phyloP scores from a whole-genome alignment of 2,113 vertebrate genomes.

The Pipa parva region DNA sequence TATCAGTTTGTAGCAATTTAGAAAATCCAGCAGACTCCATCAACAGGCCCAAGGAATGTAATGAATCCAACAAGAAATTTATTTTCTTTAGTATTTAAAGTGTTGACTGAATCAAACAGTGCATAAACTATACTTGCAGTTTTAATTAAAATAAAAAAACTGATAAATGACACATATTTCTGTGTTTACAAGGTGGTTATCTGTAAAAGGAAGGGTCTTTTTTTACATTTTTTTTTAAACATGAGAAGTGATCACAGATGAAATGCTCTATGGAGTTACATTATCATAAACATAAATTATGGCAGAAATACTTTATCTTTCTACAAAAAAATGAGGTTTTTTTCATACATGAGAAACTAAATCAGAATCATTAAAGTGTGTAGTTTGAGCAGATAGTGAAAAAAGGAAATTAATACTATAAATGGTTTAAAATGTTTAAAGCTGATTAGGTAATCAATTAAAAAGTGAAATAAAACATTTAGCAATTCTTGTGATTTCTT shows the following conservation, averaged over 20 bases:
- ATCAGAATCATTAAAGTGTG: constrained; percentile 34
- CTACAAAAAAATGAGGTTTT: constrained; percentile 46
- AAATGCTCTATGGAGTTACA: constrained; percentile 54
- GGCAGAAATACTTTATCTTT: constrained; percentile 52
- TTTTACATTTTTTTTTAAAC: constrained; percentile 37
- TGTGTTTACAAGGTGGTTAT: constrained; percentile 53
- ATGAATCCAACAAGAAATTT: constrained; percentile 52
- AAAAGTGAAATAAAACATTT: constrained; percentile 23
- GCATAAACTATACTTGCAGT: constrained; percentile 52
- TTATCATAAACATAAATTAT: constrained; percentile 53
- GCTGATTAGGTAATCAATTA: constrained; percentile 40
- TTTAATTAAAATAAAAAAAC: constrained; percentile 61
- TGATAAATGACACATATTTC: constrained; percentile 53
- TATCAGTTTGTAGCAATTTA: constrained; percentile 39
- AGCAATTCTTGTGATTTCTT: background rate
- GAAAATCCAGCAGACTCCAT: constrained; percentile 48
- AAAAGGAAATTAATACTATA: constrained; percentile 21
- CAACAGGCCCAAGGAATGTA: constrained; percentile 50
- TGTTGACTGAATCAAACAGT: constrained; percentile 55
- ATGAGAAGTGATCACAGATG: constrained; percentile 52
- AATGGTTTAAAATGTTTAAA: constrained; percentile 37
- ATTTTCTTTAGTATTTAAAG: constrained; percentile 51
- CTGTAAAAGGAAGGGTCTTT: constrained; percentile 43
- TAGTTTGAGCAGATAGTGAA: constrained; percentile 4
- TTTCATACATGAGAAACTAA: constrained; percentile 43